Base-by-base conservation (phyloP, 2,113 vertebrate genomes). In the Turdus rufiventris region DNA sequence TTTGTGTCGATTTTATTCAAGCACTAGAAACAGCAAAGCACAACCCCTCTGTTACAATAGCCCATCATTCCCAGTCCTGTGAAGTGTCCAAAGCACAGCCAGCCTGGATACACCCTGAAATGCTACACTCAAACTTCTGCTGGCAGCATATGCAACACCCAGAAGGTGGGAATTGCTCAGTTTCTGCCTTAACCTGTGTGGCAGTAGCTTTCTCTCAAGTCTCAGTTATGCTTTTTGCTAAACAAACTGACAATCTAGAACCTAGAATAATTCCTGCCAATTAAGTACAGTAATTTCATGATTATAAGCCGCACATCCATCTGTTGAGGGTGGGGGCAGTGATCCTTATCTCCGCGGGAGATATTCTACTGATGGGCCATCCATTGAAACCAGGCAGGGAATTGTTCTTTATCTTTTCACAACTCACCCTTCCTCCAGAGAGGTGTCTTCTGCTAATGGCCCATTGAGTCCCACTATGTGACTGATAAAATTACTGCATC, bases 11-110 rank as follows among this genome's bases (percentile, higher is more conserved):
- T 13, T 63, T 88, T 17, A 38, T 24, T 51, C 33, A 74, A 50
- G 36, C 18, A 21, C 9, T 23, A 61, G 38, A 29, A 88, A 38
- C 10, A 73, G 33, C 34, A 81, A 67, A 77, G 61, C 36, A 38
- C 4, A 17, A 28, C n/a, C 28, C 9, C 34, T 81, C 34, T 7
- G 5, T 18, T 16, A 70, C 38, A 0, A 0, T 1, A 45, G 60
- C 18, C 47, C 80, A 65, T 29, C 67, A 42, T 25, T 45, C 19
- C 56, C 26, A 12, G 7, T 54, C 18, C 40, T 90, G 61, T n/a
- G 19, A 91, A 58, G 33, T 26, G 38, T 58, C 36, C 50, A 25
- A n/a, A 33, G 36, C 18, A 60, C 45, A 73, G 80, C 34, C 62
- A 51, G 40, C 16, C 26, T 25, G 36, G 76, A 29, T 68, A 24